These are phyloP conservation scores for Puma concolor DNA, from an alignment of 2,113 vertebrate species.

Conservation along the genomic window DNA sequence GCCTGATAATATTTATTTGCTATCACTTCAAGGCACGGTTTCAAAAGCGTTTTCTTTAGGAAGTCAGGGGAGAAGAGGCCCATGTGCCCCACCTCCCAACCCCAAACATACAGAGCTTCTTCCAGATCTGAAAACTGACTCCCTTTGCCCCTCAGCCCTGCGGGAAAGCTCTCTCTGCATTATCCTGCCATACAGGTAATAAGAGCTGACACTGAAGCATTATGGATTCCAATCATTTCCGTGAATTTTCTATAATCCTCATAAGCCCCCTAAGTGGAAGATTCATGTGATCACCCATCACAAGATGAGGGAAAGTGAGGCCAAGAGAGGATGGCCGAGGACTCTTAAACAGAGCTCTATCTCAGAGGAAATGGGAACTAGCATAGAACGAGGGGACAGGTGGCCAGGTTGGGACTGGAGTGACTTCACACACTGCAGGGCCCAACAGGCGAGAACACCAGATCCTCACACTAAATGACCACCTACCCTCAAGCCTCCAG, in stretches of 20 bases:
- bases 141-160: neutral
- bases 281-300: neutral
- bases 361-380: neutral
- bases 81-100: neutral
- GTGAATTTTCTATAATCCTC: neutral
- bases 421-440: neutral
- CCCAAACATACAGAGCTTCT: neutral
- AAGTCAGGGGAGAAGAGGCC: neutral
- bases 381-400: neutral
- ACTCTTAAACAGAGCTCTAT: neutral
- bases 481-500: neutral
- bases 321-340: neutral
- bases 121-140: neutral
- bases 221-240: neutral
- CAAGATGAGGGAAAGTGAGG: constrained; percentile 25
- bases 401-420: neutral
- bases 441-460: no score
- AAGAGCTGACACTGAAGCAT: neutral
- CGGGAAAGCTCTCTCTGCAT: neutral
- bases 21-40: neutral
- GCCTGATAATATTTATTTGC: neutral
- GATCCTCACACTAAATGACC: no score
- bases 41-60: neutral
- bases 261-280: neutral
- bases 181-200: no score